Base-by-base conservation (phyloP, 2,888 invertebrate genomes). In the Chydorus sphaericus region DNA sequence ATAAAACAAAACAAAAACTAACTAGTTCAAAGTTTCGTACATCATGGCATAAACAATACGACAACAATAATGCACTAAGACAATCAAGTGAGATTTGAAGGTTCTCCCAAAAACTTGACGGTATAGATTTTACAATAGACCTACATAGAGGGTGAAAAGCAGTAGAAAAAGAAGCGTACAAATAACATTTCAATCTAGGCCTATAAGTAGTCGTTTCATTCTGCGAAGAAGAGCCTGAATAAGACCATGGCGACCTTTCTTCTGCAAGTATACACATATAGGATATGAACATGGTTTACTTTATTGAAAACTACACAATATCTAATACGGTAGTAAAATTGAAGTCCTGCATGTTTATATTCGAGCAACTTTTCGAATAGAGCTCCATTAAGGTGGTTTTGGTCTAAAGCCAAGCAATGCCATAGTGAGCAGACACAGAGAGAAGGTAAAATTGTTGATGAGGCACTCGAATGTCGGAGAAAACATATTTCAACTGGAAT, bases 181-280 rank as follows among this genome's bases (percentile, higher is more conserved):
- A n/a, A n/a, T n/a, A n/a, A n/a, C n/a, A n/a, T n/a, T n/a, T 39
- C 39, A 39, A 39, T 16, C n/a, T n/a, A n/a, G n/a, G n/a, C n/a
- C n/a, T 8, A 14, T 52, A 23, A 52, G 52, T 18, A 86, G 76
- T 59, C 80, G 77, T 69, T 87, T 86, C 62, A 87, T 83, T 67
- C 87, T 81, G 61, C 86, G 79, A 54, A 88, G 68, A 8, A 88
- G 71, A 0, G 83, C 80, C 67, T 84, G 83, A 26, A 84, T 75
- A 68, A 85, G 85, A 50, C 78, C 77, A 33, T 55, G 39, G 28
- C 37, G 39, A 18, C 52, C 37, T 52, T 48, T 36, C 33, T 38
- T 55, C 23, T 55, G 31, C 30, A 55, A 18, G 33, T 55, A 55
- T 20, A 49, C 49, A n/a, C n/a, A n/a, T n/a, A 48, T 55, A 29